Percentiles rank a stretch among this genome's conserved stretches.
Conservation (phyloP, 2,888 invertebrate species). For the Eugnorisma glareosa region DNA sequence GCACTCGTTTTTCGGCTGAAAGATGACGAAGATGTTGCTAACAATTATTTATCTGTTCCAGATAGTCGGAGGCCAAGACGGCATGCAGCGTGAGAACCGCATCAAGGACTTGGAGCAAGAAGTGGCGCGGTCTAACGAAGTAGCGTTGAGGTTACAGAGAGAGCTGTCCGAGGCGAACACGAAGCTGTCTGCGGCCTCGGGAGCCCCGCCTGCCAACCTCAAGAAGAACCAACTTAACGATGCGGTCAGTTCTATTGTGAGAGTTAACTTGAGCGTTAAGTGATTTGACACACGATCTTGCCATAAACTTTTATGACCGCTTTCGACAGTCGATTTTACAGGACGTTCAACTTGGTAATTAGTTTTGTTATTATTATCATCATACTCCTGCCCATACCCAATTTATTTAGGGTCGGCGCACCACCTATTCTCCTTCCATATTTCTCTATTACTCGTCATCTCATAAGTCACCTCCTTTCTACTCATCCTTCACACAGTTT, state of each 20-base stretch:
- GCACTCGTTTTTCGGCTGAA: background rate
- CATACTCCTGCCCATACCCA: too few species aligned
- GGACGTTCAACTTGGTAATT: too few species aligned
- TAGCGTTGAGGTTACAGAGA: slow-evolving; percentile 92
- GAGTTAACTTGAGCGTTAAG: too few species aligned
- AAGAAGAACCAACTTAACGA: slow-evolving; percentile 92
- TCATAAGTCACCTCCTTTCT: too few species aligned
- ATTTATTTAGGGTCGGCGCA: too few species aligned
- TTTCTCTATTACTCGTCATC: too few species aligned
- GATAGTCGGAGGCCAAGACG: slow-evolving; percentile 91
- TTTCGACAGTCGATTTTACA: too few species aligned
- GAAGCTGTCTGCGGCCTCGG: slow-evolving; percentile 87
- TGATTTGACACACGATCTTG: too few species aligned
- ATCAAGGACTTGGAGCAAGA: slow-evolving; percentile 96
- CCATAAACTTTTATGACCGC: too few species aligned
- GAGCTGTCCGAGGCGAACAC: slow-evolving; percentile 93
- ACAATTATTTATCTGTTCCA: slow-evolving; percentile 59
- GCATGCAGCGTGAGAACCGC: slow-evolving; percentile 92
- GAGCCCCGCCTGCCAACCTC: slow-evolving; percentile 84
- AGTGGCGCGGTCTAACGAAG: slow-evolving; percentile 94
- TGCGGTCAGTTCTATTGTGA: slow-evolving; percentile 80
- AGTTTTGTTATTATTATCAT: too few species aligned
- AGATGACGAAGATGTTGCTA: background rate
- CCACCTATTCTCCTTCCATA: too few species aligned
- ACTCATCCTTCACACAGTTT: too few species aligned